phyloP scores from a whole-genome alignment of 2,113 vertebrate genomes.

The Notothenia coriiceps region DNA sequence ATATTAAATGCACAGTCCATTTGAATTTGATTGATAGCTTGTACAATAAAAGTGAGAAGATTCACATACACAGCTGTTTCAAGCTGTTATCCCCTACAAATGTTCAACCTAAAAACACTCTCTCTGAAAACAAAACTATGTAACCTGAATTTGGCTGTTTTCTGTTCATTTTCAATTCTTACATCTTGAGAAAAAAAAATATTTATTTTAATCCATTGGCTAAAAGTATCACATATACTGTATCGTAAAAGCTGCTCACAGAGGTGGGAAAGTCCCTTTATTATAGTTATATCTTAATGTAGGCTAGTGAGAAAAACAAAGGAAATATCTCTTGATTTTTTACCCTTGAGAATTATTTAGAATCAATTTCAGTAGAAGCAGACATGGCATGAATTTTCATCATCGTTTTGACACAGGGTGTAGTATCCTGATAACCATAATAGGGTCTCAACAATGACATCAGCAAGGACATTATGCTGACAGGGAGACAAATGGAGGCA shows the following conservation, averaged over 20 bases:
- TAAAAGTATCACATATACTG: neutral
- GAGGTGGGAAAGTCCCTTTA: neutral
- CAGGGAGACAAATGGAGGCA: slow-evolving; percentile 11
- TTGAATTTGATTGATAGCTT: neutral
- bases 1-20: neutral
- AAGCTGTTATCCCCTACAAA: neutral
- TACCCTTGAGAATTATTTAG: neutral
- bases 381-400: neutral
- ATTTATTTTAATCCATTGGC: neutral
- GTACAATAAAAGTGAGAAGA: neutral
- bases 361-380: neutral
- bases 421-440: neutral
- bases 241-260: neutral
- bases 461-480: neutral
- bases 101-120: neutral
- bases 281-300: neutral
- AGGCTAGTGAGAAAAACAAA: neutral
- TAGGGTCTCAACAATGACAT: neutral
- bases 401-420: neutral
- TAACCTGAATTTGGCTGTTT: neutral
- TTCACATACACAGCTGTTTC: neutral
- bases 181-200: neutral
- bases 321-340: neutral
- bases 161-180: neutral
- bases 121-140: neutral